A percentile compares a stretch with the other conserved stretches of the same genome.
phyloP scores from a whole-genome alignment of 2,797 vertebrate genomes.

The Sebastiscus albofasciatus region DNA sequence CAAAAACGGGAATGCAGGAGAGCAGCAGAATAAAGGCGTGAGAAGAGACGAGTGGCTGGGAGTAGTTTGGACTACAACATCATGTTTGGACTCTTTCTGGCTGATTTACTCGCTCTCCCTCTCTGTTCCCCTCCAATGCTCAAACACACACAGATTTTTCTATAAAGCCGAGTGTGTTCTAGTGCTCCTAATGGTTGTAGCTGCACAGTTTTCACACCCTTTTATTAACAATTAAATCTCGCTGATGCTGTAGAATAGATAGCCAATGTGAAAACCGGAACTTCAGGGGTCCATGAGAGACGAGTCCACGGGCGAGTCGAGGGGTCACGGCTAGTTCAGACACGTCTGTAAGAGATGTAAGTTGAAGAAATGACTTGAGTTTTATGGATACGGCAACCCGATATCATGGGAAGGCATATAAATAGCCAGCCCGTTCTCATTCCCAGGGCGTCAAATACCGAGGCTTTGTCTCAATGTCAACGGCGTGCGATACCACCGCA shows the following conservation, averaged over 20 bases:
- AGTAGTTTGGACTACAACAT: neutral
- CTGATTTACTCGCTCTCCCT: neutral
- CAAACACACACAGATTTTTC: neutral
- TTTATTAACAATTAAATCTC: conserved; percentile 1
- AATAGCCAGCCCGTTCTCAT: neutral
- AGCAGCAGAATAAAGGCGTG: neutral
- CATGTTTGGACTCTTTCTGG: conserved; percentile 10
- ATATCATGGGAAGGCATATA: neutral
- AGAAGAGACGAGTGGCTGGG: neutral
- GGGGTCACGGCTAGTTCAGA: neutral
- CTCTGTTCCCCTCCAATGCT: neutral
- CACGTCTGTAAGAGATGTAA: neutral
- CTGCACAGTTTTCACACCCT: neutral
- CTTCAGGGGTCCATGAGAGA: neutral
- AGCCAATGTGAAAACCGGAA: neutral
- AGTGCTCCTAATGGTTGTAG: conserved; percentile 1
- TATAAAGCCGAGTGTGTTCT: neutral
- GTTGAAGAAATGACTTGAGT: neutral
- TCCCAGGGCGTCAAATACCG: neutral
- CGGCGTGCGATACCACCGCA: neutral
- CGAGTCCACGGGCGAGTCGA: neutral
- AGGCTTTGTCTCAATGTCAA: neutral
- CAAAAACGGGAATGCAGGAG: neutral
- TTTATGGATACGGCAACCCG: neutral
- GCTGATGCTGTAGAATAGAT: neutral